phyloP scores from a whole-genome alignment of 2,113 vertebrate genomes.

The Caranx ignobilis region DNA sequence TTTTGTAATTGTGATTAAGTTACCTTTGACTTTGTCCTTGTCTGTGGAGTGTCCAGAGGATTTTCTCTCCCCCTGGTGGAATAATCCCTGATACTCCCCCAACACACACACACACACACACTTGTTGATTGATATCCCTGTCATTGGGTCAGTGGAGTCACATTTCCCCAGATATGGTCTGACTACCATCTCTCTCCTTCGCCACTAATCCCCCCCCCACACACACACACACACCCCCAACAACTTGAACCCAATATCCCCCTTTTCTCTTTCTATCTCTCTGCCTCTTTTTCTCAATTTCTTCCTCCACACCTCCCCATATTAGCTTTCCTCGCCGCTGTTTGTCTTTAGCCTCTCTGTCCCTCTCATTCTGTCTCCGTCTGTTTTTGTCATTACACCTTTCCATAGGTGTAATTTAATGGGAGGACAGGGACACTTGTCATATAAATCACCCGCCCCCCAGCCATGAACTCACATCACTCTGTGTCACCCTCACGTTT shows the following conservation, averaged over 20 bases:
- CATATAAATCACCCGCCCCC: conserved; percentile 26
- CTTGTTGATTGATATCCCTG: conserved; percentile 75
- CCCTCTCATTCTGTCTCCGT: not conserved
- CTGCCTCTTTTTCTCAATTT: conserved; percentile 54
- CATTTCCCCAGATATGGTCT: conserved; percentile 73
- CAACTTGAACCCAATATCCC: conserved; percentile 31
- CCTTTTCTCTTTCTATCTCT: conserved; percentile 46
- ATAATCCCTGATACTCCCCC: conserved; percentile 19
- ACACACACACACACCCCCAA: not conserved
- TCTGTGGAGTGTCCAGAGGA: conserved; percentile 5
- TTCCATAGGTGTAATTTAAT: conserved; percentile 22
- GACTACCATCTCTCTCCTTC: conserved; percentile 36
- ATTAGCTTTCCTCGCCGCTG: conserved; percentile 25
- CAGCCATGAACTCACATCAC: not conserved
- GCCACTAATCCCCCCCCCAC: conserved; percentile 12
- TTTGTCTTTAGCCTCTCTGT: conserved; percentile 20
- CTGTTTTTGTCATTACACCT: conserved; percentile 22
- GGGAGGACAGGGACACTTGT: conserved; percentile 10
- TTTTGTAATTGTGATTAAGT: conserved; percentile 20
- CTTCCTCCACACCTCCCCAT: not conserved
- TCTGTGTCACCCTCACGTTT: not conserved
- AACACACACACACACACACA: conserved; percentile 12
- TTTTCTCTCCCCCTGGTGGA: conserved; percentile 17
- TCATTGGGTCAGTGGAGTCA: conserved; percentile 66
- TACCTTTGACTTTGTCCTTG: conserved; percentile 28